Percentiles rank a stretch among this genome's conserved stretches.
Evolutionary conservation across 1,140 invertebrate genomes (phyloP).

Genomic region (roundworm (Caenorhabditis elegans)): WBcel235 BX284603.4:9100001-9100500

Average conservation of each 20-base stretch:
- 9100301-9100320: too few species aligned
- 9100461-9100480: background rate
- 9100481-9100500: background rate
- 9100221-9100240: background rate
- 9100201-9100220: background rate
- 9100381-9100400: constrained; percentile 5
- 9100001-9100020: too few species aligned
- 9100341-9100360: too few species aligned
- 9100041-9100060: too few species aligned
- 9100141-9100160: background rate
- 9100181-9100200: background rate
- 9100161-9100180: background rate
- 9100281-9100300: background rate
- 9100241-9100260: too few species aligned
- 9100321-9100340: too few species aligned
- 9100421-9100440: background rate
- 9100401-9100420: constrained; percentile 1
- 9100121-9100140: too few species aligned
- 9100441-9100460: constrained; percentile 8
- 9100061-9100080: constrained; percentile 9
- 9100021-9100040: too few species aligned
- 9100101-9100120: too few species aligned
- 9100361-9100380: too few species aligned
- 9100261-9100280: background rate
- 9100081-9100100: background rate